phyloP scores from a whole-genome alignment of 2,888 invertebrate species.

The Lasioglossum pauxillum region DNA sequence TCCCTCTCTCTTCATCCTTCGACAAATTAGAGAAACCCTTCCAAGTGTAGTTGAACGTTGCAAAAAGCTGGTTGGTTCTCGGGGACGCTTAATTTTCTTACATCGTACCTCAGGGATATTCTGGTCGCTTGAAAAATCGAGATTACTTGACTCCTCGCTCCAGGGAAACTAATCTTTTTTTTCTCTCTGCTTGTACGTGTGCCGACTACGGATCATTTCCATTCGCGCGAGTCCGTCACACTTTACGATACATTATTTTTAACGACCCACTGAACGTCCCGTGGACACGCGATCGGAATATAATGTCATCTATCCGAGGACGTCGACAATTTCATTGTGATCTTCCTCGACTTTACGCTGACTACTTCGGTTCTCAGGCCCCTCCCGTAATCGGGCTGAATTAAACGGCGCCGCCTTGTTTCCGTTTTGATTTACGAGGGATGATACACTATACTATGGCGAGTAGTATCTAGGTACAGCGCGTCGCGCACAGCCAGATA shows the following conservation, averaged over 20 bases:
- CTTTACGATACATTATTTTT: slow-evolving; percentile 5
- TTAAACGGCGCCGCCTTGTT: neutral
- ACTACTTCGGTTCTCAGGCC: neutral
- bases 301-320: neutral
- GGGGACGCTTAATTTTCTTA: slow-evolving; percentile 52
- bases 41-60: slow-evolving; percentile 35
- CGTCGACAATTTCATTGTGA: neutral
- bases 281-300: slow-evolving; percentile 8
- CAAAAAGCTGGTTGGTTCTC: slow-evolving; percentile 23
- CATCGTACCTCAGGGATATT: slow-evolving; percentile 36
- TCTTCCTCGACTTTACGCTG: neutral
- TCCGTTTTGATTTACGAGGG: slow-evolving; percentile 1
- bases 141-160: slow-evolving; percentile 32
- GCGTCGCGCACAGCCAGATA: neutral
- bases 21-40: slow-evolving; percentile 51
- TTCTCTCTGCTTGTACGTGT: neutral
- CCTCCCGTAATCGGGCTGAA: neutral
- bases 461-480: neutral
- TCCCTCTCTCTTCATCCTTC: neutral
- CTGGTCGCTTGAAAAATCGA: slow-evolving; percentile 34
- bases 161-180: neutral
- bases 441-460: neutral
- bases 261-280: neutral
- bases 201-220: neutral
- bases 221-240: slow-evolving; percentile 11